Conservation (phyloP, 2,888 invertebrate genomes). For the Heterodera filipjevi region DNA sequence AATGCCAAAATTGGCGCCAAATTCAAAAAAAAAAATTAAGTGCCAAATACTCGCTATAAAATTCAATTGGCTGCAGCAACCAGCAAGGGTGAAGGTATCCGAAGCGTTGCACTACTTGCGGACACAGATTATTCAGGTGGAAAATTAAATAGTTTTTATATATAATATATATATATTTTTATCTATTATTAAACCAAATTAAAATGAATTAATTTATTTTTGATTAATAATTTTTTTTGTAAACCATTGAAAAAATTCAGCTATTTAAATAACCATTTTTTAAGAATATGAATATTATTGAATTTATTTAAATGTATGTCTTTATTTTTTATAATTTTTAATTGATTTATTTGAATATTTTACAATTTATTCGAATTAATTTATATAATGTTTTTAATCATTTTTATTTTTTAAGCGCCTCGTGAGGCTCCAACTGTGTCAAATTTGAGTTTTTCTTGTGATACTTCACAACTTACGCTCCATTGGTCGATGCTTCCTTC, state of each 20-base stretch:
- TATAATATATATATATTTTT: background rate
- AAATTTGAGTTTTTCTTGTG: constrained; percentile 9
- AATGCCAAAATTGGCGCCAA: constrained; percentile 18
- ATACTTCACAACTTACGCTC: constrained; percentile 3
- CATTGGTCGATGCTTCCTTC: constrained; percentile 3
- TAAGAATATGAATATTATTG: too few relatives aligned
- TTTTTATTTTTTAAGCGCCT: background rate
- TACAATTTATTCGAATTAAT: too few relatives aligned
- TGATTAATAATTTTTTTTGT: too few relatives aligned
- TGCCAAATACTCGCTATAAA: constrained; percentile 51
- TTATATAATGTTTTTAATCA: background rate
- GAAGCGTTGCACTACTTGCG: constrained; percentile 48
- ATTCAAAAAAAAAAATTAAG: constrained; percentile 41
- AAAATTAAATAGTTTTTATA: too few relatives aligned
- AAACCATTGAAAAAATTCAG: too few relatives aligned
- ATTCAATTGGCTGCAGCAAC: constrained; percentile 57
- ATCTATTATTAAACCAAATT: too few relatives aligned
- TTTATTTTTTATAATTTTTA: too few relatives aligned
- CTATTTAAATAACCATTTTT: too few relatives aligned
- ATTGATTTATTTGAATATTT: background rate
- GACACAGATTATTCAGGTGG: constrained; percentile 48
- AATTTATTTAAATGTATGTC: too few relatives aligned
- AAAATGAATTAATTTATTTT: background rate
- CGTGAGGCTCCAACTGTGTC: constrained; percentile 9
- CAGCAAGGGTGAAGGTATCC: constrained; percentile 56